Evolutionary conservation across 2,797 vertebrate species (phyloP), one percentile per base, ranked within the genome.

Genomic region (Chromobotia macracanthus): DNA sequence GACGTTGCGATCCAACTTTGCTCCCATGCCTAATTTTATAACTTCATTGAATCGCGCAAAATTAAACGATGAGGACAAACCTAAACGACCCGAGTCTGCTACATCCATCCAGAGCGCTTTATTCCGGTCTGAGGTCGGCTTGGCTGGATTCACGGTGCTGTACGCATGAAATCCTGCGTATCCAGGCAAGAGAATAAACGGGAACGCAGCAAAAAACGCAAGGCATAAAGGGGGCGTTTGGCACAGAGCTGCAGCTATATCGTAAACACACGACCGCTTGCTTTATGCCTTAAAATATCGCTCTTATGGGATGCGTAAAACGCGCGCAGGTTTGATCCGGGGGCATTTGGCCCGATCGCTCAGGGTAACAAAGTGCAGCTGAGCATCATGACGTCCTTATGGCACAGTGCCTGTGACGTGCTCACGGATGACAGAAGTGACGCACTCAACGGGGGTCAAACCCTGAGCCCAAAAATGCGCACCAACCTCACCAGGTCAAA

Each of bases 341-440:
- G 56, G 58, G 70, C 71, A 58, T 73, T 75, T 63, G 60, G 53
- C 89, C 78, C 80, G 77, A 10, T 67, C 35, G 19, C 61, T 67
- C 25, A 3, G 67, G 51, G 71, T 80, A 85, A 85, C 88, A 77
- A 85, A 83, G 83, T 70, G 88, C 82, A 66, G 84, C 87, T 28
- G 55, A 85, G 90, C 92, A 89, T 51, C 50, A 28, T 85, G 88
- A 84, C n/a, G 80, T 91, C 89, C 87, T 87, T 89, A 83, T 72
- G 84, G 88, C n/a, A n/a, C n/a, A n/a, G 90, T 89, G 91, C 91
- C 87, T 85, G 90, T 90, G 89, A 87, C 84, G 82, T 90, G 23
- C 61, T 79, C 91, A 91, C 90, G 91, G 91, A 92, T 91, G 91
- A 94, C 89, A 92, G 91, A 91, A 93, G 88, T 91, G 89, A 88